These are phyloP conservation scores for Thaumatotibia leucotreta DNA, from an alignment of 1,140 invertebrate species.

Conservation along the genomic window DNA sequence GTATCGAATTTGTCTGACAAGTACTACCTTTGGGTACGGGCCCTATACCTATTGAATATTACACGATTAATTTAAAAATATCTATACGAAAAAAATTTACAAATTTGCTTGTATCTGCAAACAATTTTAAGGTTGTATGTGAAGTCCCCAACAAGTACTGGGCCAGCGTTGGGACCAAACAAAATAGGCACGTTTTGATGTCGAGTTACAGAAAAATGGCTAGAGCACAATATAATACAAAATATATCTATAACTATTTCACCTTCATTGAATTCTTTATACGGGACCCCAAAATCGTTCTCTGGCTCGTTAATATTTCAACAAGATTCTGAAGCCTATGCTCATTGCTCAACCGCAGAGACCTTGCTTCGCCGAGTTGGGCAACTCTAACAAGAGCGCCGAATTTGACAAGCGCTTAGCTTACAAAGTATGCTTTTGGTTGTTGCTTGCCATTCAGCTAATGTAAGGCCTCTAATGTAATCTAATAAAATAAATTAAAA, in stretches of 20 bases:
- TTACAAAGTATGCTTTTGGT: background rate
- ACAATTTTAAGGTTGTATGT: too few relatives aligned
- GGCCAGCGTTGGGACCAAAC: too few relatives aligned
- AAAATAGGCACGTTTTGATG: too few relatives aligned
- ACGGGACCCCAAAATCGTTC: background rate
- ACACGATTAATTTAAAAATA: too few relatives aligned
- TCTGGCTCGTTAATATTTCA: slow-evolving; percentile 35
- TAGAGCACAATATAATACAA: too few relatives aligned
- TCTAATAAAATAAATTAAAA: background rate
- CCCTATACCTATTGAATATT: too few relatives aligned
- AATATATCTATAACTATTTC: background rate
- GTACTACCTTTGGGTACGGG: too few relatives aligned
- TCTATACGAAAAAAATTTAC: too few relatives aligned
- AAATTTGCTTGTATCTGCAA: too few relatives aligned
- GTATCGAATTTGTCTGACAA: too few relatives aligned
- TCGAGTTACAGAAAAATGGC: too few relatives aligned
- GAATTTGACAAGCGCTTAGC: slow-evolving; percentile 23
- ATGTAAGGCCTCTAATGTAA: background rate
- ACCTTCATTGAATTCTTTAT: background rate
- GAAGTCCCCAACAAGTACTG: too few relatives aligned
- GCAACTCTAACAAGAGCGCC: slow-evolving; percentile 35
- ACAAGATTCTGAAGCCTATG: slow-evolving; percentile 40
- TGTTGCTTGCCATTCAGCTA: background rate
- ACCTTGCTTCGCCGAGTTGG: slow-evolving; percentile 47
- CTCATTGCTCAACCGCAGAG: slow-evolving; percentile 41